These are phyloP conservation scores for Cinara cedri DNA, from an alignment of 2,888 invertebrate genomes.

Conservation along the genomic window DNA sequence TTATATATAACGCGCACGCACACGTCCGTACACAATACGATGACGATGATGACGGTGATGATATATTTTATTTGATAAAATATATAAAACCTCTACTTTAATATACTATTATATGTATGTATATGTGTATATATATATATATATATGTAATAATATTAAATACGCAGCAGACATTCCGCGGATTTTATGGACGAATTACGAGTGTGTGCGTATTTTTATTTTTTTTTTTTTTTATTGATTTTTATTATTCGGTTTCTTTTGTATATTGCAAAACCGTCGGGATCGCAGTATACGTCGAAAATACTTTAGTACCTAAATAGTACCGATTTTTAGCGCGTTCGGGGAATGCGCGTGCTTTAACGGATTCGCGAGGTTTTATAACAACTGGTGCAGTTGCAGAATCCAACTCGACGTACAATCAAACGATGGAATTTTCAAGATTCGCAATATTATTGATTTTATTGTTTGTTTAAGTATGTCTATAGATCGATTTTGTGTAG, in stretches of 20 bases:
- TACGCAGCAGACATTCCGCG: slow-evolving; percentile 32
- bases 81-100: no score
- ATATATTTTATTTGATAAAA: no score
- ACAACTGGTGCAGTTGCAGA: not conserved
- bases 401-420: not conserved
- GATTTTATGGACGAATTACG: slow-evolving; percentile 45
- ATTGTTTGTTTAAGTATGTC: not conserved
- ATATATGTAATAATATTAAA: slow-evolving; percentile 12
- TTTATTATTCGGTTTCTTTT: slow-evolving; percentile 42
- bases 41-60: no score
- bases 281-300: no score
- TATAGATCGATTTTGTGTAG: not conserved
- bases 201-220: slow-evolving; percentile 40
- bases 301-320: not conserved
- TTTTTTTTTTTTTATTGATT: slow-evolving; percentile 36
- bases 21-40: no score
- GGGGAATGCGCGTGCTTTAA: slow-evolving; percentile 17
- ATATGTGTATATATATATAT: not conserved
- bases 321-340: slow-evolving; percentile 4
- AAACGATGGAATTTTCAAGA: not conserved
- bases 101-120: not conserved
- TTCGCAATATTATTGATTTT: not conserved
- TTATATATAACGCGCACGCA: not conserved
- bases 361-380: slow-evolving; percentile 1
- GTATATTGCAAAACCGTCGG: slow-evolving; percentile 5